A percentile compares a stretch with the other conserved stretches of the same genome.
phyloP scores from a whole-genome alignment of 2,888 invertebrate species.

The Spodoptera littoralis region DNA sequence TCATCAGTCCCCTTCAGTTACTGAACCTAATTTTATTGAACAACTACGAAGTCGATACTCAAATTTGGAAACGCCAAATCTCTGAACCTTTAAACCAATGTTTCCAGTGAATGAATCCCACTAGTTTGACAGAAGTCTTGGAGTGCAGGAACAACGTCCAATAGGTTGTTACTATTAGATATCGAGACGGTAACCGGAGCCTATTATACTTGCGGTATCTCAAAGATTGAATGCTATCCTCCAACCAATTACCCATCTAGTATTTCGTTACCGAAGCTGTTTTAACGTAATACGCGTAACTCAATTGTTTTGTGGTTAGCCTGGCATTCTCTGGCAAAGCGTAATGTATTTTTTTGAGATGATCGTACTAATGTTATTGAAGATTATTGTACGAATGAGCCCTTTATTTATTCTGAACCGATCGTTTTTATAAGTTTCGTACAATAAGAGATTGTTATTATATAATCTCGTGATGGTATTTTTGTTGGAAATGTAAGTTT shows the following conservation, averaged over 20 bases:
- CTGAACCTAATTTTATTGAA: too few relatives aligned
- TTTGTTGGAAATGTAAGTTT: background rate
- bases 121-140: conserved; percentile 22
- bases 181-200: conserved; percentile 56
- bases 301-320: conserved; percentile 57
- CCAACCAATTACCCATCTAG: conserved; percentile 56
- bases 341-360: conserved; percentile 52
- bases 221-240: conserved; percentile 63
- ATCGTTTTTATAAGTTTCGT: conserved; percentile 21
- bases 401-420: conserved; percentile 33
- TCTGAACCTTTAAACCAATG: conserved; percentile 2
- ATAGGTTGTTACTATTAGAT: conserved; percentile 57
- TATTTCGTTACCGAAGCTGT: conserved; percentile 59
- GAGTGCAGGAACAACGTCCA: conserved; percentile 45
- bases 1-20: background rate
- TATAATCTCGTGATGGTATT: background rate
- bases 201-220: conserved; percentile 63
- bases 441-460: conserved; percentile 4
- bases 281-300: conserved; percentile 59
- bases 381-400: conserved; percentile 22
- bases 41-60: too few relatives aligned
- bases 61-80: background rate
- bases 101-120: conserved; percentile 25
- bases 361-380: conserved; percentile 36
- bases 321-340: conserved; percentile 43